Evolutionary conservation across 1,140 invertebrate genomes (phyloP).

Genomic region (Lasioglossum albipes): DNA sequence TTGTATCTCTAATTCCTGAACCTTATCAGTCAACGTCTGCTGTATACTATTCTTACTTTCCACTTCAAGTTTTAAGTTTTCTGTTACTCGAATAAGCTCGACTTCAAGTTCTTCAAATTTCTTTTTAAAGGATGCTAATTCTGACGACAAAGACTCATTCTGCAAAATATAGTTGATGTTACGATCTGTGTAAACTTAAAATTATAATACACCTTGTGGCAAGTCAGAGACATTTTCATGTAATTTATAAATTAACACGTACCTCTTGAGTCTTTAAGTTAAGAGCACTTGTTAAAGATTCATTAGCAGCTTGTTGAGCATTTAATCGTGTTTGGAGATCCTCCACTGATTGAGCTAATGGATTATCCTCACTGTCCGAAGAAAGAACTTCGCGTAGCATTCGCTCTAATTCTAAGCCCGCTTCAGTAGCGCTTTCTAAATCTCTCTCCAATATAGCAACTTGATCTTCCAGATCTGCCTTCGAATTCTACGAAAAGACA

Average conservation of each 20-base stretch:
- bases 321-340: slow-evolving; percentile 83
- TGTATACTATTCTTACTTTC: slow-evolving; percentile 71
- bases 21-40: slow-evolving; percentile 69
- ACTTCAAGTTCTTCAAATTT: slow-evolving; percentile 70
- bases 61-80: slow-evolving; percentile 70
- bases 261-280: slow-evolving; percentile 80
- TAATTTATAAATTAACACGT: slow-evolving; percentile 36
- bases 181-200: background rate
- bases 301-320: slow-evolving; percentile 81
- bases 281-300: slow-evolving; percentile 76
- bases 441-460: slow-evolving; percentile 83
- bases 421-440: slow-evolving; percentile 84
- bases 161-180: slow-evolving; percentile 58
- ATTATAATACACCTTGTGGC: slow-evolving; percentile 23
- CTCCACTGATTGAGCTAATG: slow-evolving; percentile 82
- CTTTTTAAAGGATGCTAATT: slow-evolving; percentile 62
- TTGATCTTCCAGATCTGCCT: slow-evolving; percentile 81
- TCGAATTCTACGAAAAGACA: slow-evolving; percentile 67
- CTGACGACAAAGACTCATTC: slow-evolving; percentile 73
- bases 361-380: slow-evolving; percentile 82
- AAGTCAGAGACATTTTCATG: background rate
- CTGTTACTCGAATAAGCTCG: slow-evolving; percentile 65
- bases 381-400: slow-evolving; percentile 84
- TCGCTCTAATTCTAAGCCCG: slow-evolving; percentile 83
- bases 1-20: slow-evolving; percentile 74